Percentiles rank a stretch among this genome's conserved stretches.
These are phyloP conservation scores for Cyanoderma ruficeps DNA, from an alignment of 2,113 vertebrate species.

Conservation along the genomic window DNA sequence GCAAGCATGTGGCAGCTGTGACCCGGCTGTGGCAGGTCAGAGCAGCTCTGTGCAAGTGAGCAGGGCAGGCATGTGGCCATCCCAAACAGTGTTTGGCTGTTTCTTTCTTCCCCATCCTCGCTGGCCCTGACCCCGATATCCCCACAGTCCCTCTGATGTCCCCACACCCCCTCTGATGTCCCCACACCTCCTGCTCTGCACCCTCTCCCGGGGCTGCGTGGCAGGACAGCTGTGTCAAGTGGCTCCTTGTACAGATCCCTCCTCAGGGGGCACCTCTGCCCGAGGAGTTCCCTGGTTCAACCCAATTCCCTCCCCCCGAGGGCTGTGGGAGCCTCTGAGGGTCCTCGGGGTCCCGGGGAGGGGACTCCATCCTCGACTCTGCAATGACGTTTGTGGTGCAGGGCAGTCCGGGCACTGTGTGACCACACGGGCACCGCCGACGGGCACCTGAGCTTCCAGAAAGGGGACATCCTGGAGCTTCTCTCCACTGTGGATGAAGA, in stretches of 20 bases:
- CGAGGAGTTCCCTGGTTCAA: rapidly evolving
- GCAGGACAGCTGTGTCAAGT: background rate
- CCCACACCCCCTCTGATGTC: background rate
- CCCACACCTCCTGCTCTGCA: background rate
- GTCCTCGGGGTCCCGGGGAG: rapidly evolving
- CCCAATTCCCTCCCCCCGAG: background rate
- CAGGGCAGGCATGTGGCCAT: rapidly evolving
- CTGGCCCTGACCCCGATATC: background rate
- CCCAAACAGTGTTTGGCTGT: rapidly evolving
- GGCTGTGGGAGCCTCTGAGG: background rate
- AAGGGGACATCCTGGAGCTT: constrained; percentile 87
- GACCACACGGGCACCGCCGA: constrained; percentile 79
- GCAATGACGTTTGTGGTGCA: background rate
- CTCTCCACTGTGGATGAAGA: constrained; percentile 88
- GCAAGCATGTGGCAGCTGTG: background rate
- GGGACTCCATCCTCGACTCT: too few species aligned
- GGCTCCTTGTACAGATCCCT: background rate
- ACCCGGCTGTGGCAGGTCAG: background rate
- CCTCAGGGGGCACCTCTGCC: background rate
- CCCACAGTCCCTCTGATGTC: background rate
- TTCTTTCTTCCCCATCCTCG: background rate
- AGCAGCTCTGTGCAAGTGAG: background rate
- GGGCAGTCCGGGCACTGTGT: constrained; percentile 88
- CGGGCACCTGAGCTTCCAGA: constrained; percentile 84
- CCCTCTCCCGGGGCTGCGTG: rapidly evolving